These are phyloP conservation scores for Stenodera caucasica DNA, from an alignment of 2,888 invertebrate species.

Conservation along the genomic window DNA sequence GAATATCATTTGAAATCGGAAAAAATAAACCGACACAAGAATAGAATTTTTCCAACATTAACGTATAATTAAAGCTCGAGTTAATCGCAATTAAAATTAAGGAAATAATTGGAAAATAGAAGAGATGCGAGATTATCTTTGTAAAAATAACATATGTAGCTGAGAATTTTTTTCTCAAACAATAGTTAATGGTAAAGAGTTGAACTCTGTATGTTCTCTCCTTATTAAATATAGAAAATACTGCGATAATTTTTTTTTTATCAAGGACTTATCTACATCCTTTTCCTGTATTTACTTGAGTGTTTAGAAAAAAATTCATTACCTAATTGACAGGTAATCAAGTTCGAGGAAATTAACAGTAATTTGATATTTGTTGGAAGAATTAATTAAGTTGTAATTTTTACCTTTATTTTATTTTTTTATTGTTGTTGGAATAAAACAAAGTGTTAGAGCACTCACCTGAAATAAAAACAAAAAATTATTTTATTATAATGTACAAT, in stretches of 20 bases:
- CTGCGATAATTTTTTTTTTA: too few species aligned
- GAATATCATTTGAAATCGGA: too few species aligned
- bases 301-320: neutral
- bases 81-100: neutral
- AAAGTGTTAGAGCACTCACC: neutral
- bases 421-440: neutral
- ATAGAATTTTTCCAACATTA: too few species aligned
- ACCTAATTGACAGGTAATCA: neutral
- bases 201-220: neutral
- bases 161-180: neutral
- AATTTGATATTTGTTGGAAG: neutral
- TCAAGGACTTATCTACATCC: neutral
- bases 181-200: neutral
- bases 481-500: neutral
- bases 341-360: neutral
- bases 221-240: neutral
- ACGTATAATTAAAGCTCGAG: neutral
- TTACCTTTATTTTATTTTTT: neutral
- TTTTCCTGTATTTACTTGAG: neutral
- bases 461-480: neutral
- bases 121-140: too few species aligned
- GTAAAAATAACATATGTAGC: too few species aligned
- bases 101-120: neutral
- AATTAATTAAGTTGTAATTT: neutral
- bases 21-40: too few species aligned